Percentiles rank a stretch among this genome's conserved stretches.
These are phyloP conservation scores for Drosophila paulistorum DNA, from an alignment of 1,140 invertebrate species.

Conservation along the genomic window DNA sequence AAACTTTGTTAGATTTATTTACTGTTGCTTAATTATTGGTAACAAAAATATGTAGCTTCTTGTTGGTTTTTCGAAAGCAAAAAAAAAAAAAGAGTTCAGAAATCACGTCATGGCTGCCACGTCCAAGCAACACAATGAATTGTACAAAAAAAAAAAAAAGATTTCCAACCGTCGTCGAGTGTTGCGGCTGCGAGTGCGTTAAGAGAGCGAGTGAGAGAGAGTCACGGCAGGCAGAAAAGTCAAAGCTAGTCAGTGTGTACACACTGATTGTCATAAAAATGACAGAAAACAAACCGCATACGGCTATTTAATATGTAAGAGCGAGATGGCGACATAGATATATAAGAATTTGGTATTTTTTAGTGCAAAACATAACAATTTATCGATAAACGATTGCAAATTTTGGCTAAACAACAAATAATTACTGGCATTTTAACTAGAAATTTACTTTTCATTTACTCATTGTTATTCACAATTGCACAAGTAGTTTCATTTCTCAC, in stretches of 20 bases:
- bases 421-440: neutral
- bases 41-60: conserved; percentile 2
- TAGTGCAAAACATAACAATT: neutral
- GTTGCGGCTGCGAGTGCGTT: conserved; percentile 62
- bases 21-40: conserved; percentile 28
- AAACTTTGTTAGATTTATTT: conserved; percentile 35
- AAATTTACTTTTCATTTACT: neutral
- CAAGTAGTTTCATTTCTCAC: neutral
- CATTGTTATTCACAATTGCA: neutral
- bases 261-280: conserved; percentile 44
- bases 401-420: conserved; percentile 2
- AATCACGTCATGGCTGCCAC: conserved; percentile 83
- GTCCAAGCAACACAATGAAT: conserved; percentile 83
- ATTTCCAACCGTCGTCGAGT: conserved; percentile 20
- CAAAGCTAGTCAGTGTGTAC: conserved; percentile 41
- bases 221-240: conserved; percentile 20
- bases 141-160: conserved; percentile 48
- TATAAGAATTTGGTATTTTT: neutral
- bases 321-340: neutral
- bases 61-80: conserved; percentile 60
- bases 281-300: conserved; percentile 57
- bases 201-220: conserved; percentile 43
- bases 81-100: conserved; percentile 63
- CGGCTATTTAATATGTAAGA: conserved; percentile 4
- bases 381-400: neutral